phyloP scores from a whole-genome alignment of 2,888 invertebrate genomes.

The Diloba caeruleocephala region DNA sequence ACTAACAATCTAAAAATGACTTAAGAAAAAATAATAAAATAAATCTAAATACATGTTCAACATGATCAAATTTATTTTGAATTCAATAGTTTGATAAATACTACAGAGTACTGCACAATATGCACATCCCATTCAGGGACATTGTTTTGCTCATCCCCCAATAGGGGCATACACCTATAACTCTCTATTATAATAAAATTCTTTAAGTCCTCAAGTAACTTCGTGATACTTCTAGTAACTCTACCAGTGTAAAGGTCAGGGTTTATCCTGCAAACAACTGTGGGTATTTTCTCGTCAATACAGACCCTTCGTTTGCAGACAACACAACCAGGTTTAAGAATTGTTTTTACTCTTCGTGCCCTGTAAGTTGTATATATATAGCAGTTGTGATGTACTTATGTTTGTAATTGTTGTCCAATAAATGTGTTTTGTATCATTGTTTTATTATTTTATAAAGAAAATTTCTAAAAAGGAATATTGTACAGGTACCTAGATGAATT shows the following conservation, averaged over 20 bases:
- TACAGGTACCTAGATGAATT: too few species aligned
- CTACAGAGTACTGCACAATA: conserved; percentile 71
- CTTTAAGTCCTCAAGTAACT: conserved; percentile 51
- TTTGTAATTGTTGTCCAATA: conserved; percentile 74
- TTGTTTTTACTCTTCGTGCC: conserved; percentile 56
- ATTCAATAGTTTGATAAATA: conserved; percentile 57
- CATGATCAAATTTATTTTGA: conserved; percentile 1
- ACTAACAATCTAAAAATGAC: too few species aligned
- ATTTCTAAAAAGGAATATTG: background rate
- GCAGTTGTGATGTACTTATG: conserved; percentile 77
- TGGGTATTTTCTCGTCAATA: conserved; percentile 45
- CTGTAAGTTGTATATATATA: conserved; percentile 63
- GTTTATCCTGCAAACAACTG: conserved; percentile 5
- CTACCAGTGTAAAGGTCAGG: conserved; percentile 15
- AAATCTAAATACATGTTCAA: conserved; percentile 4
- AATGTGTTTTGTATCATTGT: conserved; percentile 59
- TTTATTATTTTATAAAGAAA: conserved; percentile 6
- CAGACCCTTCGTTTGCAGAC: conserved; percentile 54
- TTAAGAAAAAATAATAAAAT: background rate
- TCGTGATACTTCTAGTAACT: conserved; percentile 69
- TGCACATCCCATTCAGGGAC: conserved; percentile 78
- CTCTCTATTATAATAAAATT: conserved; percentile 72
- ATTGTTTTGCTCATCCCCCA: conserved; percentile 73
- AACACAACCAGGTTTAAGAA: conserved; percentile 49
- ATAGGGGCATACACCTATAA: conserved; percentile 80